These are phyloP conservation scores for Zaprionus ghesquierei DNA, from an alignment of 1,140 invertebrate genomes.

Conservation along the genomic window DNA sequence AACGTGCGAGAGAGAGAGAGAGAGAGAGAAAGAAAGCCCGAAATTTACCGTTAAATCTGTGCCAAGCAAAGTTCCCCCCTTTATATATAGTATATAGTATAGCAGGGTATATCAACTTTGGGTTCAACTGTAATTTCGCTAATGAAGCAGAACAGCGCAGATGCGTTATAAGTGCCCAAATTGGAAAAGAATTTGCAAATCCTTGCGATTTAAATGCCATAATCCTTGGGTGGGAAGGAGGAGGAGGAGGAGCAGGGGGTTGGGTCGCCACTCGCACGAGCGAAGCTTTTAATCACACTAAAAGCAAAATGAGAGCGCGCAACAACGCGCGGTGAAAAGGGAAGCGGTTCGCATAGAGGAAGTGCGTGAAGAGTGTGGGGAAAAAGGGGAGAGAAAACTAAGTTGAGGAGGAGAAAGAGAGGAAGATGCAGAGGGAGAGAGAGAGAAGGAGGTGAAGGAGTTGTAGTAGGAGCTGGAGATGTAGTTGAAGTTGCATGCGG, in stretches of 20 bases:
- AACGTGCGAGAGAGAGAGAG: neutral
- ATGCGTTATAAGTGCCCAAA: neutral
- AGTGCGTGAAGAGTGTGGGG: neutral
- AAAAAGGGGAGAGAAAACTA: neutral
- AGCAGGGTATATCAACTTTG: neutral
- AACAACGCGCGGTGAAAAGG: neutral
- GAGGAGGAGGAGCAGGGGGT: neutral
- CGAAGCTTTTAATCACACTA: conserved; percentile 36
- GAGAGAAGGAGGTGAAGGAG: neutral
- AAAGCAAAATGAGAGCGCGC: conserved; percentile 19
- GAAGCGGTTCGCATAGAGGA: neutral
- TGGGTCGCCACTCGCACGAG: neutral
- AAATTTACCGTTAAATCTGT: neutral
- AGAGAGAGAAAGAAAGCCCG: neutral
- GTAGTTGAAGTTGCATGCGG: too few species aligned
- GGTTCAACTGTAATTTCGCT: conserved; percentile 4
- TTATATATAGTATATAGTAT: neutral
- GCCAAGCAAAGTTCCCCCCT: neutral
- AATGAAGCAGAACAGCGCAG: neutral
- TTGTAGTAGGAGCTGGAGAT: neutral
- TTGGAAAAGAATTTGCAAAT: neutral
- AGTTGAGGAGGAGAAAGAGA: neutral
- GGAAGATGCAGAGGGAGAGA: neutral
- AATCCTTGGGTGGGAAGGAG: neutral
- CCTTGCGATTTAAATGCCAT: neutral